Evolutionary conservation across 2,888 invertebrate genomes (phyloP).

Genomic region (Xylocampa areola): DNA sequence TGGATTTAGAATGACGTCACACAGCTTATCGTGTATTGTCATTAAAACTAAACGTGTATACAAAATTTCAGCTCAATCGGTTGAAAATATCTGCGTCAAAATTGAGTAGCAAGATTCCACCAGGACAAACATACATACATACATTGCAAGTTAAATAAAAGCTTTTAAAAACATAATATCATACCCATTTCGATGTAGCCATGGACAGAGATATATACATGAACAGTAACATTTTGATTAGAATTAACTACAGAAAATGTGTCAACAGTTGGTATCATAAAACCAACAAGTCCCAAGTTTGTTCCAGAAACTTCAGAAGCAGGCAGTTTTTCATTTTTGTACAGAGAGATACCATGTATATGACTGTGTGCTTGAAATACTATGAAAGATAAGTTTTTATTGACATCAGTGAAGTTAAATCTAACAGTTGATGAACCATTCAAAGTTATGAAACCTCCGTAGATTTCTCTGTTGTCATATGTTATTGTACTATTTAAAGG

Average conservation of each 20-base stretch:
- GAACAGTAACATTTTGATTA: constrained; percentile 69
- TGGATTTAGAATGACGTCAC: too few species aligned
- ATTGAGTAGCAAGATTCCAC: too few species aligned
- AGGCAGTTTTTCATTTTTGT: constrained; percentile 71
- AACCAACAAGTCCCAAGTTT: constrained; percentile 90
- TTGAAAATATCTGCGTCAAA: too few species aligned
- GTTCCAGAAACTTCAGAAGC: constrained; percentile 87
- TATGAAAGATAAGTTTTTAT: constrained; percentile 86
- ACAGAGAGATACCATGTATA: constrained; percentile 88
- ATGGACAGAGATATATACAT: constrained; percentile 86
- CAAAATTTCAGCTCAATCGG: too few species aligned
- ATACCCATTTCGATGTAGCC: constrained; percentile 87
- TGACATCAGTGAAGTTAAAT: constrained; percentile 81
- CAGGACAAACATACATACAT: too few species aligned
- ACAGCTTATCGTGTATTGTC: too few species aligned
- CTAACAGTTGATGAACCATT: constrained; percentile 68
- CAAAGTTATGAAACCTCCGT: constrained; percentile 68
- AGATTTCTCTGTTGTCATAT: constrained; percentile 72
- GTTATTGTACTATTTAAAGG: constrained; percentile 71
- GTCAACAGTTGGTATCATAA: constrained; percentile 62
- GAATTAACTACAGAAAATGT: constrained; percentile 83
- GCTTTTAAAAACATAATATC: constrained; percentile 50
- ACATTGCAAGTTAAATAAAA: neutral
- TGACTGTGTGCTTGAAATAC: constrained; percentile 92
- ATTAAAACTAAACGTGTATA: too few species aligned